Evolutionary conservation across 2,888 invertebrate genomes (phyloP).

Genomic region (Furcula furcula): DNA sequence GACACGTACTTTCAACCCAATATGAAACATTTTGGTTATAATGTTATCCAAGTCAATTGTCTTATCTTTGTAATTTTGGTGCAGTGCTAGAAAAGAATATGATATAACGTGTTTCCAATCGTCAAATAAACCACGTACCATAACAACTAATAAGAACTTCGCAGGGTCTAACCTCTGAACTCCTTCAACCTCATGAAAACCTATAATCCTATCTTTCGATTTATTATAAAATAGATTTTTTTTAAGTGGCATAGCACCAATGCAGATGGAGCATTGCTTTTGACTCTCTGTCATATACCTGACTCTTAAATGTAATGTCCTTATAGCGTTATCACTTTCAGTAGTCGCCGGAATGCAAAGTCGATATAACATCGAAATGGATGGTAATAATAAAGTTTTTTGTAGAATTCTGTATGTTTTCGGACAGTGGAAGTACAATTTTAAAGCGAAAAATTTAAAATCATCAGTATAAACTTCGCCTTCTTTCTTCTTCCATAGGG

Average conservation of each 20-base stretch:
- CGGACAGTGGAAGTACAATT: constrained; percentile 17
- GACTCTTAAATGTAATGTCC: constrained; percentile 14
- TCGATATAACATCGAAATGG: constrained; percentile 12
- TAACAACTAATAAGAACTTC: constrained; percentile 15
- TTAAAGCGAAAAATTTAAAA: constrained; percentile 22
- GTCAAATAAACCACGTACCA: constrained; percentile 20
- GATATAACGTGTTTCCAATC: constrained; percentile 26
- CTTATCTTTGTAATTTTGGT: constrained; percentile 9
- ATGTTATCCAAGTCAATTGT: constrained; percentile 16
- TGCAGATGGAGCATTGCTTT: constrained; percentile 22
- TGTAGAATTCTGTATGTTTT: constrained; percentile 16
- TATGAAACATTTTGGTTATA: constrained; percentile 11
- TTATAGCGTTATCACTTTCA: constrained; percentile 10
- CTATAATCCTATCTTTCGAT: constrained; percentile 16
- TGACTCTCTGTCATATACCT: constrained; percentile 19
- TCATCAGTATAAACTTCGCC: constrained; percentile 14
- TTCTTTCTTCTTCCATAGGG: constrained; percentile 9
- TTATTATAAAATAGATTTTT: constrained; percentile 18
- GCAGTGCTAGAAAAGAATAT: constrained; percentile 15
- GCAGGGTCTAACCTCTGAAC: constrained; percentile 14
- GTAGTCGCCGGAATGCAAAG: constrained; percentile 15
- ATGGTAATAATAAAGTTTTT: constrained; percentile 17
- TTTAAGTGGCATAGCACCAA: constrained; percentile 11
- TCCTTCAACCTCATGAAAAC: constrained; percentile 22
- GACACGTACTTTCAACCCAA: constrained; percentile 15